phyloP scores from a whole-genome alignment of 2,797 vertebrate genomes.

The Rallus crepitans region DNA sequence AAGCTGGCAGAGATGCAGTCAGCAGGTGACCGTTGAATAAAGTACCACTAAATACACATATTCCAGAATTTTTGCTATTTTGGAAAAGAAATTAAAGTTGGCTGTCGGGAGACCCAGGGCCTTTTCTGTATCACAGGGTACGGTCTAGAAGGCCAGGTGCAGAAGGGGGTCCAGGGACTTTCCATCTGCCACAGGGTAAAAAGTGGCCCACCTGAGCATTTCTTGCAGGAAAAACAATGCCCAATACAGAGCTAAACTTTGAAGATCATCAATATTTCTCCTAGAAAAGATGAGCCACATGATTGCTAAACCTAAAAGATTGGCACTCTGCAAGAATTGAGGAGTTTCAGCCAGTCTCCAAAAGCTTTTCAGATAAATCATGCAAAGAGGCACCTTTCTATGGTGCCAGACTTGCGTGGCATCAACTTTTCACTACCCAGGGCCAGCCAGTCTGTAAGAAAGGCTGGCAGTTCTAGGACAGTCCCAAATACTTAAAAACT shows the following conservation, averaged over 20 bases:
- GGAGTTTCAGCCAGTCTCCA: not conserved
- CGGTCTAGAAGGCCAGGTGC: not conserved
- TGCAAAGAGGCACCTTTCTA: not conserved
- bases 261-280: not conserved
- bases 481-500: not conserved
- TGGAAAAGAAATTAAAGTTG: not conserved
- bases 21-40: not conserved
- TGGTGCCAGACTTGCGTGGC: not conserved
- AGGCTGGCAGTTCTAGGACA: not conserved
- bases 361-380: not conserved
- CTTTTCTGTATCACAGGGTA: not conserved
- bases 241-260: not conserved
- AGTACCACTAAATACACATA: not conserved
- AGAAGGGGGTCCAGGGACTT: not conserved
- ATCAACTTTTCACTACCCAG: not conserved
- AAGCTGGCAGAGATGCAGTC: not conserved
- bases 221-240: not conserved
- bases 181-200: not conserved
- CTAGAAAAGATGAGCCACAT: not conserved
- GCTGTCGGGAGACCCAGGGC: not conserved
- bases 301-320: not conserved
- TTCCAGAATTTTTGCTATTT: not conserved
- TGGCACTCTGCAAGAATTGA: not conserved
- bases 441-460: not conserved
- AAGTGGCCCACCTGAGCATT: not conserved